Evolutionary conservation across 2,113 vertebrate genomes (phyloP).

Genomic region (Rhadina sibilatrix): DNA sequence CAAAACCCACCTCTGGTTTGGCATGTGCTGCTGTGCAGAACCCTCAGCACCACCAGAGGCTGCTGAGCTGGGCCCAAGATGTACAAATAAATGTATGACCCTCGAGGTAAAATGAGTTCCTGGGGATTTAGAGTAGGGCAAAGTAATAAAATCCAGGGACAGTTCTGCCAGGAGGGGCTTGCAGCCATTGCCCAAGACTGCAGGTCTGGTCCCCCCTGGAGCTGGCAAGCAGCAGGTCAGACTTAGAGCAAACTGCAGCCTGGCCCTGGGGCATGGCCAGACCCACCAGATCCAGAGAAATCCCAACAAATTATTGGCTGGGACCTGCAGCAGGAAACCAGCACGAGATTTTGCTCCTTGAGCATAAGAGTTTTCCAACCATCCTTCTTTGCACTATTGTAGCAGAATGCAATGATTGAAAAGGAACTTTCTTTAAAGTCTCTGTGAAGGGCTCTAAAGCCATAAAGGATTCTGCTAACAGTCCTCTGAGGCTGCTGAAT

Average conservation of each 20-base stretch:
- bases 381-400: accelerated
- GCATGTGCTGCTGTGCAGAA: neutral
- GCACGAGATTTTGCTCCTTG: neutral
- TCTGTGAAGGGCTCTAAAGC: neutral
- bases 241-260: neutral
- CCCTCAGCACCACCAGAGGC: neutral
- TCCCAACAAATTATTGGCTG: neutral
- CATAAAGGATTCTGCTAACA: neutral
- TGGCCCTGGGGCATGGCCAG: accelerated
- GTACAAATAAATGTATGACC: accelerated
- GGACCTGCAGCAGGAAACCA: neutral
- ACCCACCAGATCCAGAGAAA: neutral
- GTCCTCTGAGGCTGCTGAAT: neutral
- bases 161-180: neutral
- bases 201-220: neutral
- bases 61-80: neutral
- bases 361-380: neutral
- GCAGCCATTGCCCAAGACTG: neutral
- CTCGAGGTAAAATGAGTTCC: neutral
- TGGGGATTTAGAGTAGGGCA: neutral
- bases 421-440: neutral
- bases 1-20: neutral
- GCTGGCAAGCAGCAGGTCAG: neutral
- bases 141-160: neutral
- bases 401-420: neutral